phyloP scores from a whole-genome alignment of 1,140 invertebrate genomes.

The Argopecten irradians region DNA sequence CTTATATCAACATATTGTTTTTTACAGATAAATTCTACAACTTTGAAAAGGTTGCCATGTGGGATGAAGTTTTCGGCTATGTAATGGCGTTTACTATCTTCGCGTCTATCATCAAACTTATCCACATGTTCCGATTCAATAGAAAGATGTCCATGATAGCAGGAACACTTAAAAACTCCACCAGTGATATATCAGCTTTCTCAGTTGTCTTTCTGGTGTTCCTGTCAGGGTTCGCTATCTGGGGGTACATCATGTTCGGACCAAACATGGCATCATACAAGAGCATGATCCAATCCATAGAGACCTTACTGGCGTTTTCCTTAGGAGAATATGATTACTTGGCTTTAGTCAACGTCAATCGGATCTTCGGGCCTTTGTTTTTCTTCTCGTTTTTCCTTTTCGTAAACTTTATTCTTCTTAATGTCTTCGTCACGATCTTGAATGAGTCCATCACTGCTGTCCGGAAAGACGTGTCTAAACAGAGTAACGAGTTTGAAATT shows the following conservation, averaged over 20 bases:
- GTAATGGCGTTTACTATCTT: constrained; percentile 78
- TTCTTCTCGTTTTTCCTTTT: constrained; percentile 79
- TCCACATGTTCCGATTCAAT: constrained; percentile 80
- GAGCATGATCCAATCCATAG: constrained; percentile 72
- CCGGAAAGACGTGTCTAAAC: constrained; percentile 79
- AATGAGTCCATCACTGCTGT: constrained; percentile 77
- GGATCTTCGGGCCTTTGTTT: constrained; percentile 73
- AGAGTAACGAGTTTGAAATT: constrained; percentile 82
- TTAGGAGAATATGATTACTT: constrained; percentile 59
- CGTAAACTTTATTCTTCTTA: constrained; percentile 79
- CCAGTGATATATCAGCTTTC: constrained; percentile 72
- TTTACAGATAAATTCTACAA: constrained; percentile 66
- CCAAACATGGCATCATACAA: constrained; percentile 75
- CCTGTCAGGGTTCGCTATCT: constrained; percentile 68
- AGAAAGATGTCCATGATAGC: constrained; percentile 77
- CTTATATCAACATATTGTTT: constrained; percentile 26
- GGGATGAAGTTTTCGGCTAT: constrained; percentile 75
- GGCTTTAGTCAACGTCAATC: constrained; percentile 53
- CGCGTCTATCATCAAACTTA: constrained; percentile 77
- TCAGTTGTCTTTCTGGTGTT: constrained; percentile 71
- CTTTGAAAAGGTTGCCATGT: constrained; percentile 64
- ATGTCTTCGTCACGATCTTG: constrained; percentile 80
- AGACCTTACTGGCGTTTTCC: constrained; percentile 63
- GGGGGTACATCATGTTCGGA: constrained; percentile 78
- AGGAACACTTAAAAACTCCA: constrained; percentile 68